Conservation (phyloP, 2,888 invertebrate species). For the Tetragonula carbonaria region DNA sequence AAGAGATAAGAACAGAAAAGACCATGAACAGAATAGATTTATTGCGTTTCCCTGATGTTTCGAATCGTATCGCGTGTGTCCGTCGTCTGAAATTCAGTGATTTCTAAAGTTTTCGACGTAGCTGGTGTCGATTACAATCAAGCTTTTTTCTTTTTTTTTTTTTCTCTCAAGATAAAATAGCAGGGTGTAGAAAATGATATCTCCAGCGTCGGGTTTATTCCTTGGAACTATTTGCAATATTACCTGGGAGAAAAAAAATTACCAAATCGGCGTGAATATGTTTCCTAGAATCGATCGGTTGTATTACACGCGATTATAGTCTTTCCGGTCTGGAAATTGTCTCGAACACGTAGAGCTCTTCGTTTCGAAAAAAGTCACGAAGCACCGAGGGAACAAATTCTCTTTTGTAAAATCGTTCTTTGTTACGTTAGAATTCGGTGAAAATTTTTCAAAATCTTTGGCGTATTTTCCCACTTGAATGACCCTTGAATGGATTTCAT, state of each 20-base stretch:
- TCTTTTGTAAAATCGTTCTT: not conserved
- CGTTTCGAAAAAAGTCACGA: not conserved
- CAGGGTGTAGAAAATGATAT: not conserved
- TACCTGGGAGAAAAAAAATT: not conserved
- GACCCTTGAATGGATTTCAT: not conserved
- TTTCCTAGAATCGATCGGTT: not conserved
- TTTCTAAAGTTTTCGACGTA: slow-evolving; percentile 3
- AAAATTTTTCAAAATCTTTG: not conserved
- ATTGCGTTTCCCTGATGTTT: not conserved
- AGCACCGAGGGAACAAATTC: too few relatives aligned
- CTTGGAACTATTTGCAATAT: slow-evolving; percentile 3
- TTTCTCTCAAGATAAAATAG: not conserved
- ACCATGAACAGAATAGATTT: slow-evolving; percentile 1
- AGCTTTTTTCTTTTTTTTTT: not conserved
- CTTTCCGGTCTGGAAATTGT: too few relatives aligned
- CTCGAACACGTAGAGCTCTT: not conserved
- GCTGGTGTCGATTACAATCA: not conserved
- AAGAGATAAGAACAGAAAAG: slow-evolving; percentile 2
- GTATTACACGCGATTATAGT: not conserved
- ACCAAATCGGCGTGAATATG: not conserved
- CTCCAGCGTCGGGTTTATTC: not conserved
- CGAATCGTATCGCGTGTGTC: slow-evolving; percentile 7
- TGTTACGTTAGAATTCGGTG: not conserved
- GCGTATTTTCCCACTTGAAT: too few relatives aligned
- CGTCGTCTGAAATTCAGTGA: not conserved